Evolutionary conservation across 2,888 invertebrate species (phyloP).

Genomic region (Dysmachus trigonus): DNA sequence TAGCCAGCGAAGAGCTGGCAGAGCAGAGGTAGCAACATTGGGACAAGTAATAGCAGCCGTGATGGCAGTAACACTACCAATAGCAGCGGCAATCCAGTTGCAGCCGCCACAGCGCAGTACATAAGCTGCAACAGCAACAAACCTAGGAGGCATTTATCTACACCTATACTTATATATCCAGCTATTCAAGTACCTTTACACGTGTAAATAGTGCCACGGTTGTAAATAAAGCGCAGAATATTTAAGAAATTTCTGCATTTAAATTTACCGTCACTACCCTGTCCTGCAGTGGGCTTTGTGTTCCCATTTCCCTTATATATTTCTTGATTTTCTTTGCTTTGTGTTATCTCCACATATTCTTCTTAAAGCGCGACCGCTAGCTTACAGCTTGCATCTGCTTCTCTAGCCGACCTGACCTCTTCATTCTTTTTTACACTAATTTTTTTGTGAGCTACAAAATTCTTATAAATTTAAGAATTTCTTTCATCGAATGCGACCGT

Average conservation of each 20-base stretch:
- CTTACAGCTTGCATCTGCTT: background rate
- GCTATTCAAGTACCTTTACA: constrained; percentile 4
- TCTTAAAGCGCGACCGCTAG: constrained; percentile 33
- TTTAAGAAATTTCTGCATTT: constrained; percentile 41
- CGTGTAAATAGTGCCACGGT: background rate
- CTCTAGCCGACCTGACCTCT: background rate
- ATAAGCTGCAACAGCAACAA: constrained; percentile 28
- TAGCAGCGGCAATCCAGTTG: background rate
- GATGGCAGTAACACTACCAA: background rate
- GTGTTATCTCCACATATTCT: constrained; percentile 32
- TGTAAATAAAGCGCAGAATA: constrained; percentile 27
- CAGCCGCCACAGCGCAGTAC: constrained; percentile 17
- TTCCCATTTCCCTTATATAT: constrained; percentile 29
- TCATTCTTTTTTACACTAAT: background rate
- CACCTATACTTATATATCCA: background rate
- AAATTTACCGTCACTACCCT: constrained; percentile 15
- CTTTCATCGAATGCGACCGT: background rate
- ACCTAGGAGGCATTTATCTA: constrained; percentile 14
- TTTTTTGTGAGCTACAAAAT: background rate
- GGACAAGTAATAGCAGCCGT: background rate
- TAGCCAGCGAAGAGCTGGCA: background rate
- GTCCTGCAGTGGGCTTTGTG: background rate
- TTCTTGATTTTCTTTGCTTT: constrained; percentile 34
- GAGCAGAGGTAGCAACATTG: background rate
- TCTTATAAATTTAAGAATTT: constrained; percentile 22